phyloP scores from a whole-genome alignment of 2,888 invertebrate genomes.

The Raillietiella orientalis region DNA sequence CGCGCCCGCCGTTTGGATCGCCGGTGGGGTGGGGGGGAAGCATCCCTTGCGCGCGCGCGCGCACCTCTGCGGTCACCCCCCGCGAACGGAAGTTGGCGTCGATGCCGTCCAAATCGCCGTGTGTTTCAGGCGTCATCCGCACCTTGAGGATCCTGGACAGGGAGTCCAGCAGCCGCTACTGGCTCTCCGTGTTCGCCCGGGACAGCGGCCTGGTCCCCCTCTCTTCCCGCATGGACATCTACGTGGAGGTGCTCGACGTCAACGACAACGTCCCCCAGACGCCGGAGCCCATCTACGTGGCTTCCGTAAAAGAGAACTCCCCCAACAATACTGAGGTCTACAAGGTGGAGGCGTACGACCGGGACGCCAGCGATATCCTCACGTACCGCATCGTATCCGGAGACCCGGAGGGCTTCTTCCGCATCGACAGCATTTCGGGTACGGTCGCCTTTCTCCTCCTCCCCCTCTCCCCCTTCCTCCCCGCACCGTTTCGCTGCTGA shows the following conservation, averaged over 20 bases:
- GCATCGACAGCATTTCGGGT: conserved; percentile 54
- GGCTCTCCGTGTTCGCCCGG: conserved; percentile 75
- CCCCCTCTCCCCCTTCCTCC: conserved; percentile 2
- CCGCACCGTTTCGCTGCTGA: neutral
- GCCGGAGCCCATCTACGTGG: conserved; percentile 49
- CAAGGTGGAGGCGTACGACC: conserved; percentile 40
- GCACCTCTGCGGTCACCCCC: no score
- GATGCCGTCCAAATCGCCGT: no score
- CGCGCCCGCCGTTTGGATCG: no score
- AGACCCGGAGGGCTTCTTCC: conserved; percentile 67
- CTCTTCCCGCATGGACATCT: conserved; percentile 36
- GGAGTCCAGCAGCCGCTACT: conserved; percentile 55
- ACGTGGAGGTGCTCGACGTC: conserved; percentile 47
- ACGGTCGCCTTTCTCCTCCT: conserved; percentile 9
- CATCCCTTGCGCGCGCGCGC: no score
- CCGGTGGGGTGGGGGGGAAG: no score
- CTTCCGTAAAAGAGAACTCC: conserved; percentile 44
- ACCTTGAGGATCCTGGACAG: conserved; percentile 58
- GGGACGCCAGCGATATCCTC: conserved; percentile 28
- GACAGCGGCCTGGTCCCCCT: conserved; percentile 66
- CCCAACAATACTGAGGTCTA: conserved; percentile 33
- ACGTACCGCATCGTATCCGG: conserved; percentile 59
- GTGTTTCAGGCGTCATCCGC: conserved; percentile 46
- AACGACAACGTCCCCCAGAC: conserved; percentile 88
- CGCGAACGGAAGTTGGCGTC: no score